These are phyloP conservation scores for Chloroceryle amazona DNA, from an alignment of 2,797 vertebrate genomes.

Conservation along the genomic window DNA sequence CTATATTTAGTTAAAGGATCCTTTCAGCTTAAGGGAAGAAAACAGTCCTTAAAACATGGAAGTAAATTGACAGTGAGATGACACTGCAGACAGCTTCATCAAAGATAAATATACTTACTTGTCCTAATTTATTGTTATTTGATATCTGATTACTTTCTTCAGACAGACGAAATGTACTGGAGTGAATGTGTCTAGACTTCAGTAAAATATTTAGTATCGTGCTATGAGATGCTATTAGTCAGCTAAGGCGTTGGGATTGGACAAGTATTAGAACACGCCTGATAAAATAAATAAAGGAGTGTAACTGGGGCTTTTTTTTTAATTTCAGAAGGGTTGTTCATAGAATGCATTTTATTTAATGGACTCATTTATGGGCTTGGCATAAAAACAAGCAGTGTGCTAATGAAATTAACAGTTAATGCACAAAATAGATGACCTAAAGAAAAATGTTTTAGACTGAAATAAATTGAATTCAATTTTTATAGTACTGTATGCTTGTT, in stretches of 20 bases:
- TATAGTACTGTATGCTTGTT: background rate
- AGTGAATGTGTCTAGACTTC: background rate
- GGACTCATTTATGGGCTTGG: background rate
- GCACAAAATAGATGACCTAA: background rate
- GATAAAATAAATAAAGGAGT: background rate
- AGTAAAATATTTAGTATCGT: conserved; percentile 20
- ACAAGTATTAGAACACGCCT: background rate
- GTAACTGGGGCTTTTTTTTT: fast-evolving
- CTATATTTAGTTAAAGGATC: background rate
- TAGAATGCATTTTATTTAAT: background rate
- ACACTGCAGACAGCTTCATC: background rate
- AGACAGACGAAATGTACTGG: background rate
- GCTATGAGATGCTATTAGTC: background rate
- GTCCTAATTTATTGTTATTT: background rate
- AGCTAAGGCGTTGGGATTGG: background rate
- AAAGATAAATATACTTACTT: background rate
- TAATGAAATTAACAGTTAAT: conserved; percentile 25
- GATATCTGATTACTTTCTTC: background rate
- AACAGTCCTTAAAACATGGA: background rate
- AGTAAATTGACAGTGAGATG: background rate
- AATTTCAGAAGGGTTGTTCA: background rate
- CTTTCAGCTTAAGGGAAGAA: background rate
- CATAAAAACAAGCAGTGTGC: background rate
- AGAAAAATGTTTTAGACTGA: background rate
- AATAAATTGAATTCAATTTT: conserved; percentile 18